Evolutionary conservation across 2,113 vertebrate species (phyloP).

Genomic region (Eptesicus fuscus): DNA sequence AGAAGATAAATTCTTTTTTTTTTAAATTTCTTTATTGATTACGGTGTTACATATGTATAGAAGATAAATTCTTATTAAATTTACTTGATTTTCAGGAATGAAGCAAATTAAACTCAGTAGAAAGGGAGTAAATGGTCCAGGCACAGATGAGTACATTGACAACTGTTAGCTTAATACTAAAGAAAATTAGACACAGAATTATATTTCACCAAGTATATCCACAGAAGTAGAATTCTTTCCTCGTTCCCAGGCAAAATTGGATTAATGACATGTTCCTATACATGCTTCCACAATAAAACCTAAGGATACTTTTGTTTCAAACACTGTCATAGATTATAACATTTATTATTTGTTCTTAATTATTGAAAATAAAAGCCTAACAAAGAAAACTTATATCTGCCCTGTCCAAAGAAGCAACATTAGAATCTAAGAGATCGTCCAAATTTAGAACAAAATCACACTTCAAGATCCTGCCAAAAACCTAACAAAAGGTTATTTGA

Average conservation of each 20-base stretch:
- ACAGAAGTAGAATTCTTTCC: neutral
- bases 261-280: neutral
- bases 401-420: slow-evolving; percentile 3
- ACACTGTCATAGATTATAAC: neutral
- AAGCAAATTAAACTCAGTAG: neutral
- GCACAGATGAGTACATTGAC: neutral
- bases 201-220: neutral
- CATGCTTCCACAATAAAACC: neutral
- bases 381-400: slow-evolving; percentile 9
- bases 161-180: neutral
- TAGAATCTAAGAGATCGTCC: slow-evolving; percentile 1
- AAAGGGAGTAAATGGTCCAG: neutral
- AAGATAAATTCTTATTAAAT: neutral
- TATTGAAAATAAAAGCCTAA: neutral
- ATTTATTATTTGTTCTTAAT: neutral
- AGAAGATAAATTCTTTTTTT: too few species aligned
- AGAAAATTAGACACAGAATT: neutral
- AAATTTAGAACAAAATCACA: slow-evolving; percentile 31
- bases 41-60: too few species aligned
- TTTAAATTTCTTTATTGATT: too few species aligned
- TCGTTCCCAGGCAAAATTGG: neutral
- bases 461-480: slow-evolving; percentile 42
- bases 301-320: neutral
- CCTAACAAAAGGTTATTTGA: slow-evolving; percentile 48
- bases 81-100: neutral